Evolutionary conservation across 64 coral and sea anemone genomes (phyloP), one percentile per base, ranked within the genome.

Genomic region (Montipora cactus): DNA sequence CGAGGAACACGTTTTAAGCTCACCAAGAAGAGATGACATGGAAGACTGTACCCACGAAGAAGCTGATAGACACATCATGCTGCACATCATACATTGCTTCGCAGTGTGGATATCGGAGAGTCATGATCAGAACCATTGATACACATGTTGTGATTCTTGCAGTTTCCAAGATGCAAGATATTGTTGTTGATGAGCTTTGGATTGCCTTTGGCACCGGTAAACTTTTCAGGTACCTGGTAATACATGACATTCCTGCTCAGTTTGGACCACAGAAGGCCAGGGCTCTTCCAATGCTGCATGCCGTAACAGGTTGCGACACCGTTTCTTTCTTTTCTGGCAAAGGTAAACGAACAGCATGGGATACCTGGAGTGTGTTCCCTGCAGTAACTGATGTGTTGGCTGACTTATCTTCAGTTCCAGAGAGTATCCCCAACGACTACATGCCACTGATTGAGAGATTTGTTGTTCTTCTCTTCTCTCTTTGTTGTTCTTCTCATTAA

Each of bases 121-220:
- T 87, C 50, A 58, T 92, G 15, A 78, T 92, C 5, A 64, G 91
- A 86, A 92, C 80, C 22, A 75, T 68, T 49, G 75, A 90, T 47
- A 90, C 76, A 2, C 75, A 79, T 66, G 57, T 90, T 49, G 88
- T 90, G 4, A 57, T 79, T 14, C 75, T 80, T 14, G 55, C 55
- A 19, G 87, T 89, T 55, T 89, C 74, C 50, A 90, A 47, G 50
- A 59, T 67, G 10, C 23, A 90, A 20, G 15, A 79, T 3, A 75
- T 90, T 67, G 75, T 4, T 79, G 25, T 52, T 47, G 52, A 67
- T 6, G 44, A 80, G 11, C 45, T 53, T 49, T 70, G 75, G 76
- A 79, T 79, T 25, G 76, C 76, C 18, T 90, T 80, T 90, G 61
- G 44, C 45, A 52, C 61, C n/a, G 77, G 88, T 10, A 90, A 90